A percentile compares a stretch with the other conserved stretches of the same genome.
Evolutionary conservation across 2,797 vertebrate genomes (phyloP).

Genomic region (Sebastes taczanowskii): DNA sequence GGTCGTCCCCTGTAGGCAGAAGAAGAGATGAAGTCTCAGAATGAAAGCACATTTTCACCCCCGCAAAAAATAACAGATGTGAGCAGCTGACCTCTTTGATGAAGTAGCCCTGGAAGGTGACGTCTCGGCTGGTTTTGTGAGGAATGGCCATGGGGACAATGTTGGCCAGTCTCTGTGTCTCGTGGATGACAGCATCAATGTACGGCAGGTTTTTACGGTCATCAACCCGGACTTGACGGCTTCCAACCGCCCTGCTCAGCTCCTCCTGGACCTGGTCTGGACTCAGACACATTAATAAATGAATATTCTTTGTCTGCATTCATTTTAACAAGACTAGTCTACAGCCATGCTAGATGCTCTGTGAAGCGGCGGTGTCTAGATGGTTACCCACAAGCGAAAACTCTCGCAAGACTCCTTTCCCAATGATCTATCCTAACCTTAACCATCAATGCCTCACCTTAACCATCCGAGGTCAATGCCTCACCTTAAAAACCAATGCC

Average conservation of each 20-base stretch:
- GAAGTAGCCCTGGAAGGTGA: slow-evolving; percentile 72
- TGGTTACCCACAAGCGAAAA: too few species aligned
- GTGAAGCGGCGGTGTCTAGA: too few species aligned
- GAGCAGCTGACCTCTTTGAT: slow-evolving; percentile 62
- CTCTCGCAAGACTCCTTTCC: not conserved
- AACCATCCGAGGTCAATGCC: too few species aligned
- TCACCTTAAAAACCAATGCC: too few species aligned
- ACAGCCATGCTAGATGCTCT: not conserved
- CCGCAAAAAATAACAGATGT: not conserved
- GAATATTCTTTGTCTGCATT: not conserved
- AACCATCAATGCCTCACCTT: too few species aligned
- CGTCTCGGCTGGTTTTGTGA: slow-evolving; percentile 65
- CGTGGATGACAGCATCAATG: slow-evolving; percentile 74
- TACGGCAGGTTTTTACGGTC: slow-evolving; percentile 71
- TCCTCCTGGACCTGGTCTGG: slow-evolving; percentile 72
- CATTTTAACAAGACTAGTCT: not conserved
- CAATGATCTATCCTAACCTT: not conserved
- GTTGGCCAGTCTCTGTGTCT: slow-evolving; percentile 67
- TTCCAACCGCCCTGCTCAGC: slow-evolving; percentile 60
- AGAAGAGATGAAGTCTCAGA: not conserved
- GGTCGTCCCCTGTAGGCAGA: slow-evolving; percentile 62
- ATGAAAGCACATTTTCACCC: not conserved
- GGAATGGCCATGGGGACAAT: slow-evolving; percentile 53
- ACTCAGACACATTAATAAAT: not conserved
- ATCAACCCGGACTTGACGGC: slow-evolving; percentile 36